A percentile compares a stretch with the other conserved stretches of the same genome.
Conservation (phyloP, 2,113 vertebrate species). For the Lichenostomus cassidix region DNA sequence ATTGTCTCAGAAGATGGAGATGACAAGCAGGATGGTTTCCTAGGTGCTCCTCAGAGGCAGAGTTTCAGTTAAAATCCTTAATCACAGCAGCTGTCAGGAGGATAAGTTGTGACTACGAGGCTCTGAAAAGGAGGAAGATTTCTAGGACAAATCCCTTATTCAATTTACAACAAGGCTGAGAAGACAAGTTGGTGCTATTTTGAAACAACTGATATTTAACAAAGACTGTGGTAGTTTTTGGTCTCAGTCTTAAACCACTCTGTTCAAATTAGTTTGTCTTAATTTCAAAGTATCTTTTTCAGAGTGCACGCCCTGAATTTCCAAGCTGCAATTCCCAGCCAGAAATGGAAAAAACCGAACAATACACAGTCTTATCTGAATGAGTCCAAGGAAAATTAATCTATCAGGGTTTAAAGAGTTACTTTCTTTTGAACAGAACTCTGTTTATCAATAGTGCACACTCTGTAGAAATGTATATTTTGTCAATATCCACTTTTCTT, state of each 20-base stretch:
- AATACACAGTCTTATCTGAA: background rate
- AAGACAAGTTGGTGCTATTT: background rate
- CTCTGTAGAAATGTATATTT: background rate
- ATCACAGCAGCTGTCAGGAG: background rate
- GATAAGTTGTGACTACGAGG: background rate
- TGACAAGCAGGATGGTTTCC: background rate
- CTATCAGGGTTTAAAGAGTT: accelerated
- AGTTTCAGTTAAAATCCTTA: background rate
- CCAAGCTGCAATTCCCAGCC: background rate
- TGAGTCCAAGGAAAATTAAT: background rate
- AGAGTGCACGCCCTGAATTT: background rate
- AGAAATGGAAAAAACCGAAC: background rate
- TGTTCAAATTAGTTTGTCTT: background rate
- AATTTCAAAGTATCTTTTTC: background rate
- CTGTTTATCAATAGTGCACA: accelerated
- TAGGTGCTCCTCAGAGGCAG: background rate
- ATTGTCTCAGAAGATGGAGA: background rate
- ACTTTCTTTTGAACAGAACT: background rate
- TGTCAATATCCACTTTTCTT: background rate
- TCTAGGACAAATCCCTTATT: background rate
- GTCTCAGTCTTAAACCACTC: background rate
- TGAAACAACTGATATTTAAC: background rate
- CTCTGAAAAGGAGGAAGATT: background rate
- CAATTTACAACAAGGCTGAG: background rate
- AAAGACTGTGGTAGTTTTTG: background rate